Evolutionary conservation across 2,888 invertebrate genomes (phyloP), one percentile per base, ranked within the genome.

Genomic region (Oscheius myriophilus): DNA sequence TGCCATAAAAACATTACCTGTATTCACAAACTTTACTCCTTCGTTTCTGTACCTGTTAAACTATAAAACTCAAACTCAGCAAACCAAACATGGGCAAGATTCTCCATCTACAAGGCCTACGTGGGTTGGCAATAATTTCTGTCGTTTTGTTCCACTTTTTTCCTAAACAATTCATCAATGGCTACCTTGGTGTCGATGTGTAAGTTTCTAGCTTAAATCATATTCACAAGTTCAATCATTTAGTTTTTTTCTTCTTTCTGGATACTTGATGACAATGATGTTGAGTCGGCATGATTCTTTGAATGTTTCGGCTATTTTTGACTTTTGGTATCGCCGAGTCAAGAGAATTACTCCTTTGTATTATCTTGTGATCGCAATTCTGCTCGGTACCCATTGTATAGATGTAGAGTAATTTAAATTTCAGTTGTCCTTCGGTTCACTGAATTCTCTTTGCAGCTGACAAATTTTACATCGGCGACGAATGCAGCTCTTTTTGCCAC

Each of bases 331-430:
- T 2, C 49, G 61, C 42, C 18, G 71, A 39, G 57, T 71, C 33
- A 67, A 67, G 25, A 26, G 71, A 51, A 71, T 71, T 23, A 55
- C 67, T 33, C 70, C 70, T 0, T 57, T 70, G 49, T 70, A 70
- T 46, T 49, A 65, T 33, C 51, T 67, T 6, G 33, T 33, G 33
- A 3, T 33, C 33, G 33, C 4, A 33, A 33, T 33, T 33, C 33
- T 33, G 33, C 4, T 39, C 7, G 42, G 42, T 39, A 57, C 9
- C 3, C 33, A 6, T 33, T n/a, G n/a, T n/a, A n/a, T n/a, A 3
- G 4, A 9, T 33, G 4, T 6, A 33, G 9, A 33, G 9, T 33
- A 33, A 33, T 33, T 3, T 33, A 6, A 9, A 3, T 33, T 33
- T 9, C 33, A 33, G 33, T n/a, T 25, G 61, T 25, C 26, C 62